Conservation (phyloP, 2,888 invertebrate genomes). For the Dicyrtomina minuta region DNA sequence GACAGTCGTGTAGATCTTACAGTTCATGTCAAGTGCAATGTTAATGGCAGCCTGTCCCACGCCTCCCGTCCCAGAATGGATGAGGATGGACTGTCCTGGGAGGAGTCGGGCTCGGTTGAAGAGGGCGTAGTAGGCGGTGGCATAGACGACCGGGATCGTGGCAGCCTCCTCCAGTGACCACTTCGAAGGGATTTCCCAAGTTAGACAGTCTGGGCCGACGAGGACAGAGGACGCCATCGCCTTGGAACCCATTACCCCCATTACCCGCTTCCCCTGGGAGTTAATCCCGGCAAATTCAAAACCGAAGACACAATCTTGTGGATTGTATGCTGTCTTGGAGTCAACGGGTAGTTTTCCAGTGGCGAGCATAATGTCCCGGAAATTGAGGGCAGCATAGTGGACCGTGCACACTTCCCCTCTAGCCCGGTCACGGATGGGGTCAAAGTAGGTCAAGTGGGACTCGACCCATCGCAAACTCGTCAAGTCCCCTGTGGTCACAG, state of each 20-base stretch:
- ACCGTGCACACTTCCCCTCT: background rate
- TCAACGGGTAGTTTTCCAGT: slow-evolving; percentile 84
- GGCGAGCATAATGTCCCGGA: slow-evolving; percentile 92
- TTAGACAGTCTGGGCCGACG: no score
- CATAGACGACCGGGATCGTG: no score
- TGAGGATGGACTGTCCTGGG: slow-evolving; percentile 59
- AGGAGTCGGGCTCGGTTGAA: slow-evolving; percentile 62
- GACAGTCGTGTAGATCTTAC: slow-evolving; percentile 71
- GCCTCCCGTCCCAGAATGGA: slow-evolving; percentile 69
- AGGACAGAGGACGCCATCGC: no score
- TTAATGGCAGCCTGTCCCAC: slow-evolving; percentile 77
- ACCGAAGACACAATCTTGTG: no score
- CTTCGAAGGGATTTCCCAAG: no score
- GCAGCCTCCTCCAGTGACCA: no score
- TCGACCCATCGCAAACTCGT: slow-evolving; percentile 83
- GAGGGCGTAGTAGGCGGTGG: no score
- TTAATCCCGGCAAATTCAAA: slow-evolving; percentile 62
- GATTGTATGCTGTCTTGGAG: no score
- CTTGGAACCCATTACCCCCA: slow-evolving; percentile 67
- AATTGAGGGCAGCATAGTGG: no score
- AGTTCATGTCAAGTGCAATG: no score
- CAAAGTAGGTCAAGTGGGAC: no score
- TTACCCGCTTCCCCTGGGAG: slow-evolving; percentile 57
- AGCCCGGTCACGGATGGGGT: slow-evolving; percentile 60
- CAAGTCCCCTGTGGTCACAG: slow-evolving; percentile 78